These are phyloP conservation scores for Perccottus glenii DNA, from an alignment of 2,113 vertebrate genomes.

Conservation along the genomic window DNA sequence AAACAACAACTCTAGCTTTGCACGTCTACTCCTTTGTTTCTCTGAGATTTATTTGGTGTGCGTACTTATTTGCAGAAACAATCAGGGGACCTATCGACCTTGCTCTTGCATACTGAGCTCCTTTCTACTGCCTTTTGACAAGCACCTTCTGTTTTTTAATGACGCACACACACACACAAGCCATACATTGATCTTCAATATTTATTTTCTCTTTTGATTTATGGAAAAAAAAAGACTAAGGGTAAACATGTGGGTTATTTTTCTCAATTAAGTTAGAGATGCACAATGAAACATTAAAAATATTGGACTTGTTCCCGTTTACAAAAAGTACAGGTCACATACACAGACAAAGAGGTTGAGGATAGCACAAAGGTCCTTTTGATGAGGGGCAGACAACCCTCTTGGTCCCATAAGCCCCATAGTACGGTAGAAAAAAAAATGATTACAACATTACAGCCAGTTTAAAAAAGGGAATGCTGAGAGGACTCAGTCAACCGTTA, in stretches of 20 bases:
- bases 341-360: slow-evolving; percentile 80
- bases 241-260: slow-evolving; percentile 48
- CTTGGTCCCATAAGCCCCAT: slow-evolving; percentile 7
- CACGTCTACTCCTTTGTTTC: slow-evolving; percentile 8
- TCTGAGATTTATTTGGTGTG: slow-evolving; percentile 38
- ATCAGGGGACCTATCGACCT: slow-evolving; percentile 18
- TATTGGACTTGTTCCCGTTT: slow-evolving; percentile 80
- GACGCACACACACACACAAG: slow-evolving; percentile 12
- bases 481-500: slow-evolving; percentile 11
- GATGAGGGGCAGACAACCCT: slow-evolving; percentile 48
- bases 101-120: not conserved
- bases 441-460: slow-evolving; percentile 44
- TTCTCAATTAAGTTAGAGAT: slow-evolving; percentile 27
- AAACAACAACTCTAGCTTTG: slow-evolving; percentile 18
- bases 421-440: slow-evolving; percentile 27
- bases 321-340: slow-evolving; percentile 89
- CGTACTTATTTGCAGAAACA: slow-evolving; percentile 9
- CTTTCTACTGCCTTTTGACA: too few species aligned
- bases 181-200: slow-evolving; percentile 39
- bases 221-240: slow-evolving; percentile 67
- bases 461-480: slow-evolving; percentile 37
- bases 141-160: not conserved
- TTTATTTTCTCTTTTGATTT: slow-evolving; percentile 58
- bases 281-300: slow-evolving; percentile 87
- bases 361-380: slow-evolving; percentile 56